Evolutionary conservation across 2,113 vertebrate species (phyloP), one percentile per base, ranked within the genome.

Genomic region (Plectropomus leopardus): DNA sequence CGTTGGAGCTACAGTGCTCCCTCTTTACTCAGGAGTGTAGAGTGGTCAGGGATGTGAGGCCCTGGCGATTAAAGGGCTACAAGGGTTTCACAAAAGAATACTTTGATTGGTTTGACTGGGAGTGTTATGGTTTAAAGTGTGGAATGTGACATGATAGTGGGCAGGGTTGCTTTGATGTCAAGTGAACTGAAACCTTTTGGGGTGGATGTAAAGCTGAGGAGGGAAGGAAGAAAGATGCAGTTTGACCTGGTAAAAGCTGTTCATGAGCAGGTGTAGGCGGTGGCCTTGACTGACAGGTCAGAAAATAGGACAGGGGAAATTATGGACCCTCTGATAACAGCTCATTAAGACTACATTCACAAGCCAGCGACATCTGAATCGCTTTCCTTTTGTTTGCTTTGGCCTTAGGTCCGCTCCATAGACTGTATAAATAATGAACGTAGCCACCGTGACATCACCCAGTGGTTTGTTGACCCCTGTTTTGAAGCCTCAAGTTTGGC

Each of bases 31-130:
- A 26, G 72, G 63, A 79, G 73, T 61, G 73, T 79, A 0, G 54
- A 78, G 70, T 4, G 72, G 80, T 82, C 51, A 30, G 67, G 65
- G 76, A 71, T 60, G 65, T 69, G 85, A 85, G 75, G 72, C 79
- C 84, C 74, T 16, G 64, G 61, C 21, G 40, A 77, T 74, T 57
- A 26, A 45, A 73, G 60, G 57, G 48, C 53, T 61, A 26, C 44
- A 19, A 54, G 69, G 26, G 9, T 66, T 84, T 80, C 34, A 75
- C 72, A 58, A 24, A 55, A 40, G 67, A 74, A 40, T 3, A 55
- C 83, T 78, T 70, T 53, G n/a, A 55, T 69, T 78, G 54, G 58
- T 64, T n/a, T 48, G 21, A 16, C 58, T 70, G 44, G 61, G 63
- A 66, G 64, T 48, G 54, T 45, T 61, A 76, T 30, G 65, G 80